A percentile compares a stretch with the other conserved stretches of the same genome.
Evolutionary conservation across 2,113 vertebrate species (phyloP).

Genomic region (Electrona antarctica): DNA sequence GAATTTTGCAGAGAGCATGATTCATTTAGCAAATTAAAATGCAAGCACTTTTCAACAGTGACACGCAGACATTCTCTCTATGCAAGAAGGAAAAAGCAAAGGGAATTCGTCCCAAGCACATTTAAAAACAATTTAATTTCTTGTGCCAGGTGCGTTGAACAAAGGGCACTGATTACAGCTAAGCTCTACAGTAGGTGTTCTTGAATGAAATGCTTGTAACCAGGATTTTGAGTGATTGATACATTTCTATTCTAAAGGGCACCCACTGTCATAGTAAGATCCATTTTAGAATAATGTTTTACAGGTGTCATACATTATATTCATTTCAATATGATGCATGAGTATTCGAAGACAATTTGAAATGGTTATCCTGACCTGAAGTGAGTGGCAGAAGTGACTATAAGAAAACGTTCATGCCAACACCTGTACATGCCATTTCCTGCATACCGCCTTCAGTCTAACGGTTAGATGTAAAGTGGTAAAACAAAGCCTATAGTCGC

Average conservation of each 20-base stretch:
- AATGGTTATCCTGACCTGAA: no score
- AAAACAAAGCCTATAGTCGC: no score
- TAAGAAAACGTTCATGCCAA: no score
- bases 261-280: neutral
- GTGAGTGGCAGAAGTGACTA: no score
- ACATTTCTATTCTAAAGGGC: slow-evolving; percentile 14
- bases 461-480: no score
- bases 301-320: neutral
- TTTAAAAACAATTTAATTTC: slow-evolving; percentile 24
- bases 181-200: slow-evolving; percentile 11
- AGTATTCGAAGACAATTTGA: no score
- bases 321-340: neutral
- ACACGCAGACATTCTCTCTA: slow-evolving; percentile 26
- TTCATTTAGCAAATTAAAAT: slow-evolving; percentile 58
- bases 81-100: slow-evolving; percentile 33
- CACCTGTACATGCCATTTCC: no score
- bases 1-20: slow-evolving; percentile 59
- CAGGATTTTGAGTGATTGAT: slow-evolving; percentile 12
- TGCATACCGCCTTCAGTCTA: no score
- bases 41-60: slow-evolving; percentile 26
- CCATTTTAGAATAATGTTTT: slow-evolving; percentile 17
- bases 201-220: neutral
- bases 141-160: slow-evolving; percentile 34
- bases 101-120: slow-evolving; percentile 22
- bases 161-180: slow-evolving; percentile 8